A percentile compares a stretch with the other conserved stretches of the same genome.
phyloP scores from a whole-genome alignment of 2,797 vertebrate species.

The Eleutherodactylus coqui region DNA sequence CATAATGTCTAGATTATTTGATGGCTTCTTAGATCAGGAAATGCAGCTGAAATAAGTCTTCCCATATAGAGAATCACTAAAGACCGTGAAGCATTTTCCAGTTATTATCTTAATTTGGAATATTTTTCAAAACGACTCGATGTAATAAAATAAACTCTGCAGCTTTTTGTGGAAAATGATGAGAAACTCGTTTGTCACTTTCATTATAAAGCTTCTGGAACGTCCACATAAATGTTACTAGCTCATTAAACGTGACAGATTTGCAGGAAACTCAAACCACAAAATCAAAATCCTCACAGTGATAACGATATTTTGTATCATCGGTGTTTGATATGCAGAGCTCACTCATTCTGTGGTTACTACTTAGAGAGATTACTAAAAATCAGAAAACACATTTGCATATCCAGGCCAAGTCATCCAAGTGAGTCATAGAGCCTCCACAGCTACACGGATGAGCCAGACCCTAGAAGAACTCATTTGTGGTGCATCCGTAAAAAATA shows the following conservation, averaged over 20 bases:
- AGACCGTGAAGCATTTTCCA: neutral
- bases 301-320: constrained; percentile 20
- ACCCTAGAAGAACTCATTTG: too few species aligned
- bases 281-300: neutral
- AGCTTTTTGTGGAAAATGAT: constrained; percentile 14
- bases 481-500: too few species aligned
- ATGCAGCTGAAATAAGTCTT: neutral
- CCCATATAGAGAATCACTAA: neutral
- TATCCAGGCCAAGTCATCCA: neutral
- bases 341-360: neutral
- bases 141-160: neutral
- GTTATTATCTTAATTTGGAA: neutral
- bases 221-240: neutral
- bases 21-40: neutral
- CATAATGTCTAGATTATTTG: neutral
- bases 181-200: neutral
- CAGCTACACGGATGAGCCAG: neutral
- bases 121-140: neutral
- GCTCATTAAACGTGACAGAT: neutral
- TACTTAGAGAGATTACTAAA: neutral
- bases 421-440: neutral
- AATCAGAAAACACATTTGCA: neutral
- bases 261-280: constrained; percentile 11
- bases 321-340: neutral
- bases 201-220: constrained; percentile 19